Conservation (phyloP, 2,797 vertebrate species). For the Rhynchotus rufescens region DNA sequence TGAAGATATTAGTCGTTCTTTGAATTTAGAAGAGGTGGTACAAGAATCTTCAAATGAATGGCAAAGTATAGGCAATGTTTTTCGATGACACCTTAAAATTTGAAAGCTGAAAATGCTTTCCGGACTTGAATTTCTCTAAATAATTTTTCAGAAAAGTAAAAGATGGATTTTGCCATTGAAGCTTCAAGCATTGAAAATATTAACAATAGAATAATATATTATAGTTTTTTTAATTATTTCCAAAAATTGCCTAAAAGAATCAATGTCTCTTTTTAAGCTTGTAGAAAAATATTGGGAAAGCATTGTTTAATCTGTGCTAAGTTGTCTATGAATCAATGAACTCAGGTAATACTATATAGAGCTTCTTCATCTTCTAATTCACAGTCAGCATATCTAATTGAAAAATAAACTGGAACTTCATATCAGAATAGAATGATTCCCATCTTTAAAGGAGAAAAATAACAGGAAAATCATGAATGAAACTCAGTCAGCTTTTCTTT, state of each 20-base stretch:
- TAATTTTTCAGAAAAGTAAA: neutral
- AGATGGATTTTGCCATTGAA: constrained; percentile 45
- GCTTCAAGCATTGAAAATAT: constrained; percentile 38
- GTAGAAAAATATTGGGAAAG: constrained; percentile 29
- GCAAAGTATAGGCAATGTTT: constrained; percentile 90
- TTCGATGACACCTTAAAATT: constrained; percentile 76
- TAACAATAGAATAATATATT: constrained; percentile 66
- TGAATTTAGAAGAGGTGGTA: constrained; percentile 92
- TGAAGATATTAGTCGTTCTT: constrained; percentile 84
- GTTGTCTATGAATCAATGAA: constrained; percentile 70
- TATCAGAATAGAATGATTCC: constrained; percentile 41
- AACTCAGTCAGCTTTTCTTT: neutral
- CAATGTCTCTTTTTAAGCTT: constrained; percentile 69
- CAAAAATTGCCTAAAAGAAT: constrained; percentile 44
- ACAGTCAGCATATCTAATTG: constrained; percentile 33
- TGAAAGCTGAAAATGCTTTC: neutral
- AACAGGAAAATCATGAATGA: neutral
- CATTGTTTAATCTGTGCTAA: constrained; percentile 28
- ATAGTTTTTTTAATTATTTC: constrained; percentile 58
- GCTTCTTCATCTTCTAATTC: constrained; percentile 46
- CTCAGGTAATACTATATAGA: constrained; percentile 75
- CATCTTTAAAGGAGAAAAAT: constrained; percentile 39
- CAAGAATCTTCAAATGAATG: constrained; percentile 90
- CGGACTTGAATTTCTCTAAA: neutral
- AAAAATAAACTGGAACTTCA: constrained; percentile 42